Evolutionary conservation across 2,113 vertebrate species (phyloP).

Genomic region (Campylorhamphus procurvoides): DNA sequence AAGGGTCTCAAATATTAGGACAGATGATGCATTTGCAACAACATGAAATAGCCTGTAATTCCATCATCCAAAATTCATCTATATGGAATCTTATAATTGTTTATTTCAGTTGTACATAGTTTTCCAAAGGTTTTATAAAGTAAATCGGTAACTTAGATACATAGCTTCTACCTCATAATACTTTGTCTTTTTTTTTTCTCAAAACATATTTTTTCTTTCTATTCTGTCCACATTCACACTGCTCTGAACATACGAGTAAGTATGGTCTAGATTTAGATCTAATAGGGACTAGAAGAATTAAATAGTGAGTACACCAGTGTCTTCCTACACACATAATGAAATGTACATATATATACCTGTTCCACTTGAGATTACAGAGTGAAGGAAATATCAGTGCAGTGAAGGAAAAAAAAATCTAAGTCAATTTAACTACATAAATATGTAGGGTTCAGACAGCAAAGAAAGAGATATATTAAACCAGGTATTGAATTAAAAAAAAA

Average conservation of each 20-base stretch:
- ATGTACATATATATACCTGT: neutral
- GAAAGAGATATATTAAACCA: neutral
- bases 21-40: neutral
- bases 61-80: neutral
- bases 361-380: neutral
- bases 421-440: neutral
- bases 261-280: neutral
- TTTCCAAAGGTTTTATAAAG: neutral
- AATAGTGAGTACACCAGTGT: neutral
- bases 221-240: neutral
- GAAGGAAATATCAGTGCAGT: neutral
- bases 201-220: neutral
- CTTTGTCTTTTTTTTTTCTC: neutral
- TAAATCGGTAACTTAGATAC: neutral
- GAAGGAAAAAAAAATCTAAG: neutral
- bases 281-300: neutral
- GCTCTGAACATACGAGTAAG: neutral
- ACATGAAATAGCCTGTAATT: neutral
- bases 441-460: neutral
- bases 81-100: neutral
- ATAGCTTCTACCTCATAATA: neutral
- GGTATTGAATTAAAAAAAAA: neutral
- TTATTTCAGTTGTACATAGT: neutral
- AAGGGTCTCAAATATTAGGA: neutral
- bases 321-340: neutral